These are phyloP conservation scores for Aphidius gifuensis DNA, from an alignment of 1,140 invertebrate species.

Conservation along the genomic window DNA sequence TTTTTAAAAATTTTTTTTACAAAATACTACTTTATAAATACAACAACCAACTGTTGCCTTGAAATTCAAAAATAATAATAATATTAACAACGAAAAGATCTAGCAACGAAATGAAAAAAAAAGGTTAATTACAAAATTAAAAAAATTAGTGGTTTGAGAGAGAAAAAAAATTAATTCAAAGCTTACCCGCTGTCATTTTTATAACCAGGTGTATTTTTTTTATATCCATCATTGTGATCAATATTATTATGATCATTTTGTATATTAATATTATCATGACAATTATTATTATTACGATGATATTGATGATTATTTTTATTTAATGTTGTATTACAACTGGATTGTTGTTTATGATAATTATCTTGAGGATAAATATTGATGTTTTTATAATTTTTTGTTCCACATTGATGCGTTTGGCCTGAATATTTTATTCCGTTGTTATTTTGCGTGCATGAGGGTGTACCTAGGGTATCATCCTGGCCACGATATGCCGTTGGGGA, in stretches of 20 bases:
- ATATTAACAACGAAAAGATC: slow-evolving; percentile 11
- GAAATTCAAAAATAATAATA: not conserved
- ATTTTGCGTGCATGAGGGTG: slow-evolving; percentile 39
- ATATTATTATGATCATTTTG: slow-evolving; percentile 9
- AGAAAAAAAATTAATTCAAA: slow-evolving; percentile 5
- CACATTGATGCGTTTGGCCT: slow-evolving; percentile 43
- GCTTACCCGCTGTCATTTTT: slow-evolving; percentile 54
- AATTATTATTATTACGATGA: slow-evolving; percentile 5
- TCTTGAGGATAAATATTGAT: slow-evolving; percentile 42
- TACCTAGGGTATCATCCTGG: slow-evolving; percentile 52
- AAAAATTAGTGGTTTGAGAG: too few relatives aligned
- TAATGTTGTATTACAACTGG: not conserved
- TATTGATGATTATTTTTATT: slow-evolving; percentile 8
- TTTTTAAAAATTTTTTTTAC: too few relatives aligned
- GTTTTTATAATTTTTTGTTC: slow-evolving; percentile 48
- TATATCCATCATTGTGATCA: slow-evolving; percentile 46
- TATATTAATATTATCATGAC: slow-evolving; percentile 9
- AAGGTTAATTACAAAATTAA: not conserved
- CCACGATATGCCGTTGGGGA: slow-evolving; percentile 51
- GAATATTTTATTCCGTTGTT: slow-evolving; percentile 46
- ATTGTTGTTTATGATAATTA: slow-evolving; percentile 24
- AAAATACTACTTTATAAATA: too few relatives aligned
- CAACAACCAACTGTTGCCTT: too few relatives aligned
- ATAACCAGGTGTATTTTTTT: slow-evolving; percentile 52
- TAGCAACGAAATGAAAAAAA: slow-evolving; percentile 12